Percentiles rank a stretch among this genome's conserved stretches.
These are phyloP conservation scores for Idaea biselata DNA, from an alignment of 2,888 invertebrate genomes.

Conservation along the genomic window DNA sequence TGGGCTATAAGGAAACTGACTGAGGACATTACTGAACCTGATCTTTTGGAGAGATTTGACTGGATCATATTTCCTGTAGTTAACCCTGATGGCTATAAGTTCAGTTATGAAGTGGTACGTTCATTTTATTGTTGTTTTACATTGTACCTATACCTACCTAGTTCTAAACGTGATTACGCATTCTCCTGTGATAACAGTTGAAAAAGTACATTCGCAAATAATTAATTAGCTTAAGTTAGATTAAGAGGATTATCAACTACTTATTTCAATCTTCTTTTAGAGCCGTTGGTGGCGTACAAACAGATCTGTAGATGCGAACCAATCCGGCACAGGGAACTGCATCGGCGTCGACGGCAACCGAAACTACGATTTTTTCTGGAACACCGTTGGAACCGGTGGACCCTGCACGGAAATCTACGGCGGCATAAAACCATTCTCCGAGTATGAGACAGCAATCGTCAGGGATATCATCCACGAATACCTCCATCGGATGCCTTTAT, in stretches of 20 bases:
- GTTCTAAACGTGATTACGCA: not conserved
- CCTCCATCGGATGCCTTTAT: slow-evolving; percentile 78
- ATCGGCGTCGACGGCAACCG: slow-evolving; percentile 87
- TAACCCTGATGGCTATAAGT: slow-evolving; percentile 88
- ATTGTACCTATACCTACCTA: too few species aligned
- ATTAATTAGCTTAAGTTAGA: too few species aligned
- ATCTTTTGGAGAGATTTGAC: slow-evolving; percentile 81
- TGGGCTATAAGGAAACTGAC: slow-evolving; percentile 84
- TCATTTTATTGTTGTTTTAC: not conserved
- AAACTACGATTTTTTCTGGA: slow-evolving; percentile 87
- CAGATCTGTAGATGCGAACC: slow-evolving; percentile 67
- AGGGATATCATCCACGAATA: slow-evolving; percentile 78
- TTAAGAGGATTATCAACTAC: not conserved
- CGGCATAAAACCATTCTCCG: slow-evolving; percentile 83
- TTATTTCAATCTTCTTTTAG: slow-evolving; percentile 45
- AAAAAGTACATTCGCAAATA: too few species aligned
- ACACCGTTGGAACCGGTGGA: slow-evolving; percentile 77
- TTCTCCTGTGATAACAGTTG: too few species aligned
- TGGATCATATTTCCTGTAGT: slow-evolving; percentile 84
- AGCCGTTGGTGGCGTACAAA: slow-evolving; percentile 86
- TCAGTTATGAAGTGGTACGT: slow-evolving; percentile 69
- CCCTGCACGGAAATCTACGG: slow-evolving; percentile 82
- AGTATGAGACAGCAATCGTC: slow-evolving; percentile 82
- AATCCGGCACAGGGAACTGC: slow-evolving; percentile 58
- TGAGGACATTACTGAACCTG: slow-evolving; percentile 77